Evolutionary conservation across 2,888 invertebrate species (phyloP).

Genomic region (Biston betularia): DNA sequence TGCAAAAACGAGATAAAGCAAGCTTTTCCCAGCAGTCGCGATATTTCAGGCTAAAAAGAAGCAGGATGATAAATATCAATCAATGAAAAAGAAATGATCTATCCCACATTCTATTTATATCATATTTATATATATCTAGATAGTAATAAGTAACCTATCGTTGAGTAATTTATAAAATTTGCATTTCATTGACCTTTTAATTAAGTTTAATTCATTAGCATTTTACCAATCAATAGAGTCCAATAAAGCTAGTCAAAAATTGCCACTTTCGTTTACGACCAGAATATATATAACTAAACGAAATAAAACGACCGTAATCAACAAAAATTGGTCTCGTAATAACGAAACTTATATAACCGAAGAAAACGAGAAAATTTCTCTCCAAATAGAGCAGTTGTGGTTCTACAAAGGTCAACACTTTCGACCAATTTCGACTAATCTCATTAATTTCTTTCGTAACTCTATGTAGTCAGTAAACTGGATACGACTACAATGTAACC

Average conservation of each 20-base stretch:
- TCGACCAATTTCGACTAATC: constrained; percentile 24
- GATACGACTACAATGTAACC: not conserved
- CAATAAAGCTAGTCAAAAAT: constrained; percentile 6
- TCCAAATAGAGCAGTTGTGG: constrained; percentile 14
- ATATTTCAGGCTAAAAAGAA: no score
- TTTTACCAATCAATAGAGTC: constrained; percentile 6
- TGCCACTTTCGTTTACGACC: constrained; percentile 25
- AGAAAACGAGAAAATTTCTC: constrained; percentile 22
- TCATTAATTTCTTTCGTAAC: constrained; percentile 42
- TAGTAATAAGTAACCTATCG: not conserved
- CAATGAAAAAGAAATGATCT: no score
- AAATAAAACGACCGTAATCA: constrained; percentile 16
- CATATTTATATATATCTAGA: no score
- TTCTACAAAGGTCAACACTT: constrained; percentile 39
- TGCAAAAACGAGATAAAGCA: no score
- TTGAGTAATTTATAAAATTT: constrained; percentile 5
- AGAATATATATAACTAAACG: constrained; percentile 13
- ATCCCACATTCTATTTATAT: no score
- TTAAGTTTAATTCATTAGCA: constrained; percentile 1
- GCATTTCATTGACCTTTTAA: constrained; percentile 1
- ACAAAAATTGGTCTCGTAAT: constrained; percentile 21
- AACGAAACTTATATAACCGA: constrained; percentile 20
- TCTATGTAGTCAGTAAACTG: constrained; percentile 20
- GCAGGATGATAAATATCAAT: no score
- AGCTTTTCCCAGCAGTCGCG: no score